These are phyloP conservation scores for Planiliza haematocheilus DNA, from an alignment of 2,113 vertebrate species.

Conservation along the genomic window DNA sequence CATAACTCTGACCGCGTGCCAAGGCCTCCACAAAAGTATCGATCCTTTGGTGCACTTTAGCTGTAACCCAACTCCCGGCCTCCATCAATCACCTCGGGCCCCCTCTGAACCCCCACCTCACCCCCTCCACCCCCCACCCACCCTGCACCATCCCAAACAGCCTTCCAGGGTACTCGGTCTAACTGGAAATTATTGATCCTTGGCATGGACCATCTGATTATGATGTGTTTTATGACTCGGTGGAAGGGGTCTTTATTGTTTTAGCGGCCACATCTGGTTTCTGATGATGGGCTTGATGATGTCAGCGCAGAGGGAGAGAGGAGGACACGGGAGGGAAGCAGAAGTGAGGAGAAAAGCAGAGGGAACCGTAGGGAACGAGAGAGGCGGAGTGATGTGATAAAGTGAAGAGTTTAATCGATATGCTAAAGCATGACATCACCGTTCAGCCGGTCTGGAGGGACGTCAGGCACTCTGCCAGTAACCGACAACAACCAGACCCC, in stretches of 20 bases:
- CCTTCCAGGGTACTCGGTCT: conserved; percentile 54
- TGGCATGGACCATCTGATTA: conserved; percentile 70
- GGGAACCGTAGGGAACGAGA: conserved; percentile 50
- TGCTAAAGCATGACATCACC: conserved; percentile 78
- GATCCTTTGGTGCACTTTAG: conserved; percentile 79
- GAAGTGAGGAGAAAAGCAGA: conserved; percentile 19
- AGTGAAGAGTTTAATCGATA: conserved; percentile 72
- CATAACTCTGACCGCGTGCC: conserved; percentile 58
- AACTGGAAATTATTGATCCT: conserved; percentile 78
- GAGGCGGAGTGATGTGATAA: conserved; percentile 52
- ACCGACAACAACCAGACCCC: conserved; percentile 69
- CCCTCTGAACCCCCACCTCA: conserved; percentile 49
- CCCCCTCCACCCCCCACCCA: too few species aligned
- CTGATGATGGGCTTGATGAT: conserved; percentile 76
- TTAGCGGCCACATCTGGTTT: conserved; percentile 77
- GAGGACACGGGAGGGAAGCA: background rate
- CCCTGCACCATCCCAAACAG: conserved; percentile 66
- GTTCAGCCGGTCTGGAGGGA: conserved; percentile 69
- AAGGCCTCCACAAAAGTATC: conserved; percentile 68
- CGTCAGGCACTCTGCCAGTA: conserved; percentile 70
- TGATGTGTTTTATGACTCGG: conserved; percentile 76
- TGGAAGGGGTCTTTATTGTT: conserved; percentile 76
- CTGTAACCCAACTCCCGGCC: conserved; percentile 75
- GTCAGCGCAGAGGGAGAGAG: conserved; percentile 43
- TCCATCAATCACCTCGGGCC: conserved; percentile 55